Percentiles rank a stretch among this genome's conserved stretches.
phyloP scores from a whole-genome alignment of 2,888 invertebrate genomes.

The Tenthredo livida region DNA sequence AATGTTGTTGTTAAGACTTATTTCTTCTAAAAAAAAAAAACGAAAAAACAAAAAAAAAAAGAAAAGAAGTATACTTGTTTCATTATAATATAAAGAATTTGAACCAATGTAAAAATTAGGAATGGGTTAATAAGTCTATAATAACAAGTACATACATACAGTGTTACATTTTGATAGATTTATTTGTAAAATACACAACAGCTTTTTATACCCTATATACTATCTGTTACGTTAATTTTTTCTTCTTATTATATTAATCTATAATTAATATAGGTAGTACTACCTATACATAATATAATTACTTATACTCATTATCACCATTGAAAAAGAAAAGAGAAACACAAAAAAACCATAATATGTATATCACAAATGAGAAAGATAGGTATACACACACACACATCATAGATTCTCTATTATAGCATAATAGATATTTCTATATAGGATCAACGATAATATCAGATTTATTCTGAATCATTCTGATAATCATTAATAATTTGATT shows the following conservation, averaged over 20 bases:
- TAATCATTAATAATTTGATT: background rate
- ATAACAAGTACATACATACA: background rate
- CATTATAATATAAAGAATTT: slow-evolving; percentile 4
- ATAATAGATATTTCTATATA: background rate
- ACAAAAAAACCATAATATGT: background rate
- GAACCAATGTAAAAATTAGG: slow-evolving; percentile 18
- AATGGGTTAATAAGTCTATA: slow-evolving; percentile 26
- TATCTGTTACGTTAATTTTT: slow-evolving; percentile 13
- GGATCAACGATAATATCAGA: background rate
- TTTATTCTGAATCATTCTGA: background rate
- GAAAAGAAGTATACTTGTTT: background rate
- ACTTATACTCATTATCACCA: background rate
- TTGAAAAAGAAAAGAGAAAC: background rate
- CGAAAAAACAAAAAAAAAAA: background rate
- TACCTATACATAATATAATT: background rate
- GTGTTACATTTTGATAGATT: slow-evolving; percentile 46
- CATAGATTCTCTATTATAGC: background rate
- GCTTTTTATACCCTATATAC: slow-evolving; percentile 24
- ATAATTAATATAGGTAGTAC: background rate
- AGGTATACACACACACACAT: background rate
- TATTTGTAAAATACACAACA: slow-evolving; percentile 45
- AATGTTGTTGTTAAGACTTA: slow-evolving; percentile 47
- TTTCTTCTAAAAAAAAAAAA: slow-evolving; percentile 30
- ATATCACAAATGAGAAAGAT: background rate
- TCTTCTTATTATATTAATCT: background rate